phyloP scores from a whole-genome alignment of 2,797 vertebrate species.

The Pseudopleuronectes americanus region DNA sequence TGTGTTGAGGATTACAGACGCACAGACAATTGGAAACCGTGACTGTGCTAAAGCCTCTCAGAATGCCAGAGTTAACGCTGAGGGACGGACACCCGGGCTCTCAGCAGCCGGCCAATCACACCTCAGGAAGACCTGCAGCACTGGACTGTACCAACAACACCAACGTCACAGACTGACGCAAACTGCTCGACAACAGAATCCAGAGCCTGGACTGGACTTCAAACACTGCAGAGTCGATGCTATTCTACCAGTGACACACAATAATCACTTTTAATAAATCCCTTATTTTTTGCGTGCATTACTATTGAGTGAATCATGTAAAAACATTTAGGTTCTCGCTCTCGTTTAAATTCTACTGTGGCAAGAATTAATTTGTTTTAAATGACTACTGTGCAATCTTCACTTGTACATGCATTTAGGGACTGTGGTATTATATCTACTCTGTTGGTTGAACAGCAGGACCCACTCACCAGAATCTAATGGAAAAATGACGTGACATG shows the following conservation, averaged over 20 bases:
- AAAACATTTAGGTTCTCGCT: too few relatives aligned
- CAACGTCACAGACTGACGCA: background rate
- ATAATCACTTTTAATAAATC: too few relatives aligned
- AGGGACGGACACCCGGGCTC: conserved; percentile 27
- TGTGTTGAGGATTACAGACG: conserved; percentile 73
- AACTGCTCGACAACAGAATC: background rate
- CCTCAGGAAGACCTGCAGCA: conserved; percentile 26
- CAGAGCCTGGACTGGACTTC: background rate
- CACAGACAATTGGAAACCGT: conserved; percentile 68
- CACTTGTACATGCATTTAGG: background rate
- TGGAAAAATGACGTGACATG: conserved; percentile 1
- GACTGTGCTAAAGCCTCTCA: conserved; percentile 72
- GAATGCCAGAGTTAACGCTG: conserved; percentile 61
- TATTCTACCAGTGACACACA: too few relatives aligned
- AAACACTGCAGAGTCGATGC: background rate
- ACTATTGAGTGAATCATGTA: too few relatives aligned
- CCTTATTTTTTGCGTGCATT: too few relatives aligned
- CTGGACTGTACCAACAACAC: background rate
- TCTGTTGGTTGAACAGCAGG: background rate
- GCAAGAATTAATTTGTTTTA: background rate
- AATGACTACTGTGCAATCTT: conserved; percentile 18
- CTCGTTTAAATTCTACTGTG: too few relatives aligned
- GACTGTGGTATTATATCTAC: background rate
- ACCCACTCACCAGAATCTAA: conserved; percentile 34
- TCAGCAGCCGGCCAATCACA: conserved; percentile 29